Base-by-base conservation (phyloP, 2,113 vertebrate genomes). In the Taurulus bubalis region DNA sequence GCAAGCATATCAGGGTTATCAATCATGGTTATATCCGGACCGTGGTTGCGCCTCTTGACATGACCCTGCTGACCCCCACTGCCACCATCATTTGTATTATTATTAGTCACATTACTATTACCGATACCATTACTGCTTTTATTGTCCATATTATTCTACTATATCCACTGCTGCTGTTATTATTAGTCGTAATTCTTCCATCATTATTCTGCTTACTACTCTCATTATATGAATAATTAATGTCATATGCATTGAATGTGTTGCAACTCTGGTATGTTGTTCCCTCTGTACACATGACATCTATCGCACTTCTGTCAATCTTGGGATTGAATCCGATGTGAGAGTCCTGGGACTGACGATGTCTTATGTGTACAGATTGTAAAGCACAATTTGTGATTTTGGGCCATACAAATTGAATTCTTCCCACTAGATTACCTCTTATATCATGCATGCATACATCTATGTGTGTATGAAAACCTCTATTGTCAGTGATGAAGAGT, bases 381-480 rank as follows among this genome's bases (percentile, higher is more conserved):
- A 53, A 24, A n/a, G 22, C 51, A n/a, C 11, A 40, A 55, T 24
- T 55, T 24, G 51, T 55, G 53, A 26, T 26, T 24, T 24, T 14
- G 53, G n/a, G 53, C 53, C 4, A 55, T 55, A 11, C n/a, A 55
- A 55, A 5, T 12, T 4, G 12, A 24, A 55, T 56, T 14, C 26
- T 49, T 40, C 45, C 56, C 56, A 30, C 26, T 40, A 20, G 15
- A n/a, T 20, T 40, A 24, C 32, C 38, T 75, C 66, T 79, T 3
- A 68, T 45, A 73, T 66, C 64, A 34, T 34, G 34, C 32, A 56
- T 67, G n/a, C 62, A 74, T 56, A 8, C 24, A 55, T 71, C 16
- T 65, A 49, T 80, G 34, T 65, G 22, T 73, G 77, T 70, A 60
- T 0, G 12, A 49, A 34, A 55, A 28, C 20, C 47, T 47, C 0